phyloP scores from a whole-genome alignment of 2,113 vertebrate genomes.

The Benitochromis conjunctus region DNA sequence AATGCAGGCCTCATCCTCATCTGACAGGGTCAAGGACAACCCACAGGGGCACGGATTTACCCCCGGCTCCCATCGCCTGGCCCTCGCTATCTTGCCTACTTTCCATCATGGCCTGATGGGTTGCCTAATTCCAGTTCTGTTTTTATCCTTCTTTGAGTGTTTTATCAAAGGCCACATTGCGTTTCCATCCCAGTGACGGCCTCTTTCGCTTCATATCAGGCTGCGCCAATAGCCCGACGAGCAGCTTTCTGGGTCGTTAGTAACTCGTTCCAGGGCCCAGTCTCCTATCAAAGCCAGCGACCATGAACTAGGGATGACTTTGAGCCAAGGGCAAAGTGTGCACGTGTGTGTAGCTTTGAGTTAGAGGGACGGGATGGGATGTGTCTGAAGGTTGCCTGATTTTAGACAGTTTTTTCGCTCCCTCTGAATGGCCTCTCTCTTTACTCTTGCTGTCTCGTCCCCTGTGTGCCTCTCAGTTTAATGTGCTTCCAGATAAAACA shows the following conservation, averaged over 20 bases:
- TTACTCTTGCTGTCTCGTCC: constrained; percentile 18
- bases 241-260: constrained; percentile 50
- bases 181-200: constrained; percentile 34
- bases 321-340: constrained; percentile 49
- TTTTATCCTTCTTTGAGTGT: constrained; percentile 45
- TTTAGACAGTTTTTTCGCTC: constrained; percentile 47
- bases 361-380: not conserved
- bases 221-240: constrained; percentile 8
- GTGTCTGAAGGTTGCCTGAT: constrained; percentile 43
- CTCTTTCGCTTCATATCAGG: constrained; percentile 29
- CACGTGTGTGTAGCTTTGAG: not conserved
- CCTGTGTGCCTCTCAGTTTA: constrained; percentile 52
- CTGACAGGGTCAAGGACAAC: constrained; percentile 57
- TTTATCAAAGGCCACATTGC: constrained; percentile 55
- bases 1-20: not conserved
- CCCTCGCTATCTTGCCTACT: not conserved
- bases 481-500: constrained; percentile 62
- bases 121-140: constrained; percentile 14
- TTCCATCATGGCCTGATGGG: constrained; percentile 13
- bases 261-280: constrained; percentile 32
- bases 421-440: constrained; percentile 42
- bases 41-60: constrained; percentile 28
- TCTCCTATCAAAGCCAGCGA: constrained; percentile 48
- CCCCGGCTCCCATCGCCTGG: not conserved
- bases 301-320: constrained; percentile 47